phyloP scores from a whole-genome alignment of 1,140 invertebrate genomes.

The Cephus cinctus region DNA sequence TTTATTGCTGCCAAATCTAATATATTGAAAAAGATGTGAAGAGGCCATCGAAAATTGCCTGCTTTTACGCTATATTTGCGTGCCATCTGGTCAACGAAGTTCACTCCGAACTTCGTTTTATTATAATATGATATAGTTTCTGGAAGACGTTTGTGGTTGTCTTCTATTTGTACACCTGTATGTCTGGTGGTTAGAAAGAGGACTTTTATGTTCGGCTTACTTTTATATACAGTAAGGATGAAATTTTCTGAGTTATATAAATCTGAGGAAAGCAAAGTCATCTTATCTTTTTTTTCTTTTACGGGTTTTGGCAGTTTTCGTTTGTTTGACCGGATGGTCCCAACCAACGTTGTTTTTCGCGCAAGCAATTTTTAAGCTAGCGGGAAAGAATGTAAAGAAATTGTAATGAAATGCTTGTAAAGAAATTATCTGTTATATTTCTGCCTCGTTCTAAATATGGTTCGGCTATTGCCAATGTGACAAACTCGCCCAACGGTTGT shows the following conservation, averaged over 20 bases:
- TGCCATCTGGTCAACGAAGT: constrained; percentile 19
- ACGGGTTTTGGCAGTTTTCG: constrained; percentile 27
- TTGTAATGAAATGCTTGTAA: too few relatives aligned
- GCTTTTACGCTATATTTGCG: constrained; percentile 16
- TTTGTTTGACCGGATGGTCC: constrained; percentile 27
- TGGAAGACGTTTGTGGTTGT: neutral
- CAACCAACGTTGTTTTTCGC: constrained; percentile 30
- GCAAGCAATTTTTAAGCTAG: constrained; percentile 27
- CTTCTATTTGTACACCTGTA: neutral
- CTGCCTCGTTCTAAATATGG: constrained; percentile 24
- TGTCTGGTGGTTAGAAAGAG: too few relatives aligned
- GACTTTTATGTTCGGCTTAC: too few relatives aligned
- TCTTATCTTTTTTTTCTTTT: constrained; percentile 23
- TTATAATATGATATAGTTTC: constrained; percentile 11
- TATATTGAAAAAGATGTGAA: too few relatives aligned
- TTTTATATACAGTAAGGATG: too few relatives aligned
- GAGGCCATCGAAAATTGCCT: constrained; percentile 11
- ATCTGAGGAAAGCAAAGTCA: constrained; percentile 11
- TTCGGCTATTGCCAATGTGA: constrained; percentile 24
- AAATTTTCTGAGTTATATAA: constrained; percentile 7
- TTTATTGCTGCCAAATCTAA: too few relatives aligned
- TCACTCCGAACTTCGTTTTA: constrained; percentile 12
- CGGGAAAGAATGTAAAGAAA: too few relatives aligned
- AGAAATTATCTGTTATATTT: constrained; percentile 37
- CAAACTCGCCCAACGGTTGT: constrained; percentile 14